Percentiles rank a stretch among this genome's conserved stretches.
Conservation (phyloP, 2,797 vertebrate genomes). For the Sylvia borin region DNA sequence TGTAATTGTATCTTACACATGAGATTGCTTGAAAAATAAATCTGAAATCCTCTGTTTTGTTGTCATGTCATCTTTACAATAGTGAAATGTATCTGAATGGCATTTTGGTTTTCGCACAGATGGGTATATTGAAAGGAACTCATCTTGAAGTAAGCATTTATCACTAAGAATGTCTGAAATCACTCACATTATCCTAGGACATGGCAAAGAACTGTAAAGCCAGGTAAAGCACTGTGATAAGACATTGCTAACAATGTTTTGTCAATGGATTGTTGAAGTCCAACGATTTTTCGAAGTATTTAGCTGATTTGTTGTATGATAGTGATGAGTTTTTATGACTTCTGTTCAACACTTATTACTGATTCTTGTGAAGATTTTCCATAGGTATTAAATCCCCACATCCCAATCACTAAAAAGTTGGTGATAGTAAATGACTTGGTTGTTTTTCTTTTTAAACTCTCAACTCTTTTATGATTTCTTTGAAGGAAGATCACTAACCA, state of each 20-base stretch:
- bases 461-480: not conserved
- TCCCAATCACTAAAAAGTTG: not conserved
- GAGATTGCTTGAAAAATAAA: slow-evolving; percentile 50
- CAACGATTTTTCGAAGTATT: not conserved
- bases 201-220: not conserved
- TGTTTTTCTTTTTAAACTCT: not conserved
- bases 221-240: not conserved
- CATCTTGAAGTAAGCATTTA: not conserved
- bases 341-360: not conserved
- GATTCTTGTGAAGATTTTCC: not conserved
- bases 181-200: fast-evolving
- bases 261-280: not conserved
- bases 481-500: not conserved
- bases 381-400: not conserved
- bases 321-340: not conserved
- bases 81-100: not conserved
- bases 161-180: not conserved
- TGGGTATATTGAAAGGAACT: not conserved
- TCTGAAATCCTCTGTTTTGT: not conserved
- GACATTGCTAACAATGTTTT: not conserved
- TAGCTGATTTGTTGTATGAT: not conserved
- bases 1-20: not conserved
- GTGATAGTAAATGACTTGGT: not conserved
- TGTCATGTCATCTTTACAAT: not conserved
- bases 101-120: not conserved